Evolutionary conservation across 2,797 vertebrate genomes (phyloP).

Genomic region (Choloepus didactylus): DNA sequence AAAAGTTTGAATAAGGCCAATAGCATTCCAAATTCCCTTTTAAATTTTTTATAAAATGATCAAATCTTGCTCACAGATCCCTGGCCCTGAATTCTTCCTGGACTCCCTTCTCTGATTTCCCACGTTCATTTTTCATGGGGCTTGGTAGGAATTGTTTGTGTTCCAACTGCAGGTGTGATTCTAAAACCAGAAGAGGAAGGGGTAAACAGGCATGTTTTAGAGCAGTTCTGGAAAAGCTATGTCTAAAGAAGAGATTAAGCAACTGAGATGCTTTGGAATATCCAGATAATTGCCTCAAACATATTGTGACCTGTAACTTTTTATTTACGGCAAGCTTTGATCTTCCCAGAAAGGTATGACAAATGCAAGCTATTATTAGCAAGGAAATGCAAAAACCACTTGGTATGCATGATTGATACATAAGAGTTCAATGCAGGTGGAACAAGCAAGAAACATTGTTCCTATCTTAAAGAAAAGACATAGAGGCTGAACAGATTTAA

Average conservation of each 20-base stretch:
- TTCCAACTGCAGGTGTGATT: background rate
- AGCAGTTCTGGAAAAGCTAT: background rate
- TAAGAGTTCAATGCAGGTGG: background rate
- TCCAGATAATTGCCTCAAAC: background rate
- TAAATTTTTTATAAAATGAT: conserved; percentile 46
- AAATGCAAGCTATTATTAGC: conserved; percentile 45
- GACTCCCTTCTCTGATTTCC: background rate
- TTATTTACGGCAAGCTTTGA: conserved; percentile 49
- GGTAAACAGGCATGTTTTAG: background rate
- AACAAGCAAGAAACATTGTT: conserved; percentile 24
- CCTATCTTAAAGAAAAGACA: conserved; percentile 29
- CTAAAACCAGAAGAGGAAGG: conserved; percentile 39
- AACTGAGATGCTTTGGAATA: background rate
- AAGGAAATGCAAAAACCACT: conserved; percentile 21
- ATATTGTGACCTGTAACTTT: conserved; percentile 9
- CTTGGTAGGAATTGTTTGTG: background rate
- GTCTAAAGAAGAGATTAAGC: background rate
- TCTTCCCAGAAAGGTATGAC: conserved; percentile 37
- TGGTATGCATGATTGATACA: background rate
- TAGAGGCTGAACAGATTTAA: background rate
- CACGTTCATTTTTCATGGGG: background rate
- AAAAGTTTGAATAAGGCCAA: conserved; percentile 54
- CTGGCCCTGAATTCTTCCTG: background rate
- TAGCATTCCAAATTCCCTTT: conserved; percentile 34
- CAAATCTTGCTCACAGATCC: conserved; percentile 51